phyloP scores from a whole-genome alignment of 2,797 vertebrate genomes.

The Serranus cabrilla region DNA sequence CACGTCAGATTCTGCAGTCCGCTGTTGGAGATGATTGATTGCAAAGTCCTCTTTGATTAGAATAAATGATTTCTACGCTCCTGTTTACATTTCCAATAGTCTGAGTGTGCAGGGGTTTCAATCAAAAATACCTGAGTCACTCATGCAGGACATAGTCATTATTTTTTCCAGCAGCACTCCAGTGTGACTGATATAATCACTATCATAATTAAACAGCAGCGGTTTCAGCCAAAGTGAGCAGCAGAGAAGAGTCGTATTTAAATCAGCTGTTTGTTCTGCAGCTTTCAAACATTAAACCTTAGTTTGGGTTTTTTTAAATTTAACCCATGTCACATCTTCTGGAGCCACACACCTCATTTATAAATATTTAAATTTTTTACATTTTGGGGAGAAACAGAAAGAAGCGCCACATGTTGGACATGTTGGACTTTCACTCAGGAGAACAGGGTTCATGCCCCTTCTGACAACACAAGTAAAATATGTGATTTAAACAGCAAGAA shows the following conservation, averaged over 20 bases:
- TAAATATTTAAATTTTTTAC: background rate
- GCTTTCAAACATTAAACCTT: background rate
- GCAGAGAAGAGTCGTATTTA: background rate
- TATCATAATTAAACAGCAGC: constrained; percentile 36
- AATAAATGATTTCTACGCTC: constrained; percentile 35
- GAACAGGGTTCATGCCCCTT: no score
- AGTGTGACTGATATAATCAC: constrained; percentile 42
- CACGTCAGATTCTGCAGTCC: background rate
- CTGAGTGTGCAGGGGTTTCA: constrained; percentile 22
- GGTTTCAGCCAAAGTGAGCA: constrained; percentile 2
- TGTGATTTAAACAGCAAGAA: no score
- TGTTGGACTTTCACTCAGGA: no score
- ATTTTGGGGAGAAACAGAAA: background rate
- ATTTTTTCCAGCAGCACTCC: constrained; percentile 19
- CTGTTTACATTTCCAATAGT: constrained; percentile 48
- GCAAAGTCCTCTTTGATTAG: constrained; percentile 24
- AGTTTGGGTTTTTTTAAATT: background rate
- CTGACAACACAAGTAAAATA: no score
- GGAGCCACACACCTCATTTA: background rate
- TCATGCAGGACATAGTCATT: constrained; percentile 45
- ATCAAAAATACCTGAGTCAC: constrained; percentile 41
- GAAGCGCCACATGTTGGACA: background rate
- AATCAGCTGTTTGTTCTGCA: background rate
- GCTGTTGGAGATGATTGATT: constrained; percentile 22
- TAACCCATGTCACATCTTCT: background rate